A percentile compares a stretch with the other conserved stretches of the same genome.
Evolutionary conservation across 2,113 vertebrate genomes (phyloP).

Genomic region (Prochilodus magdalenae): DNA sequence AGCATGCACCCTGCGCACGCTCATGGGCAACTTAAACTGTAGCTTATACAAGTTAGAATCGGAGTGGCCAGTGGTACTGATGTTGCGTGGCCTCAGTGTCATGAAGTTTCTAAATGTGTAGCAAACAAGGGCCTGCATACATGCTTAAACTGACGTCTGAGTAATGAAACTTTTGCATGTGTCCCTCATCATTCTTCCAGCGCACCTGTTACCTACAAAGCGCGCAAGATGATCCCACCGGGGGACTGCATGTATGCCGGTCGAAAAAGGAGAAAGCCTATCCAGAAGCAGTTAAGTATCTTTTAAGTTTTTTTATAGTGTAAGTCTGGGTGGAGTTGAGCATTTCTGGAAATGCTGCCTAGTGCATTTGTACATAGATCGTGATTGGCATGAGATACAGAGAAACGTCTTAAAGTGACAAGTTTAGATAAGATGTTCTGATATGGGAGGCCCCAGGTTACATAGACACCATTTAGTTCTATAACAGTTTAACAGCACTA

Average conservation of each 20-base stretch:
- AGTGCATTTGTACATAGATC: no score
- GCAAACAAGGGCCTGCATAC: background rate
- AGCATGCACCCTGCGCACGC: background rate
- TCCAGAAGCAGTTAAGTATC: constrained; percentile 93
- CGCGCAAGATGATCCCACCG: constrained; percentile 88
- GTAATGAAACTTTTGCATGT: constrained; percentile 7
- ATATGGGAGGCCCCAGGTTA: no score
- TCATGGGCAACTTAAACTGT: background rate
- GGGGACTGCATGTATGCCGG: constrained; percentile 95
- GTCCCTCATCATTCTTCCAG: constrained; percentile 58
- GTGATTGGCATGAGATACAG: background rate
- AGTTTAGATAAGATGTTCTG: no score
- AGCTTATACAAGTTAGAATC: background rate
- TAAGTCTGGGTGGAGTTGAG: background rate
- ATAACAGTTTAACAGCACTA: no score
- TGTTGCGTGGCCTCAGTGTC: background rate
- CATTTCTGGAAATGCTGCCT: no score
- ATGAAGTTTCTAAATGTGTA: background rate
- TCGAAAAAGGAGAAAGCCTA: constrained; percentile 91
- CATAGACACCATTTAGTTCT: no score
- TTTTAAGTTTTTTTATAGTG: background rate
- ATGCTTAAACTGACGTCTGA: background rate
- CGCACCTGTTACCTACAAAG: constrained; percentile 80
- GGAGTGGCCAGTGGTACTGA: background rate
- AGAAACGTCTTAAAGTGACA: background rate